Evolutionary conservation across 2,113 vertebrate species (phyloP).

Genomic region (Hippocampus abdominalis): DNA sequence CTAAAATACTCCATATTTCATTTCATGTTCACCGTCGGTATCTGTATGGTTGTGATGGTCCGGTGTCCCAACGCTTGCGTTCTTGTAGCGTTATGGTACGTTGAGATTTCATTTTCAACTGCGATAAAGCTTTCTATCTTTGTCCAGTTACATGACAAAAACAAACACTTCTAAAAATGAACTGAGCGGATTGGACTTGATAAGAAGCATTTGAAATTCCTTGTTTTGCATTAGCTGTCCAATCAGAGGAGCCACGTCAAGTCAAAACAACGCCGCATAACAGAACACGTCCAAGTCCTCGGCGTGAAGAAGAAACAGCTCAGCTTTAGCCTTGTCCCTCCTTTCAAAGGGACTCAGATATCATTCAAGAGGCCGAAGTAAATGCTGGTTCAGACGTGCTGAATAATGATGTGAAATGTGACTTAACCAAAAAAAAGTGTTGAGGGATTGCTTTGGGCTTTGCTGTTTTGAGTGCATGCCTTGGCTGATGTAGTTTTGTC

Average conservation of each 20-base stretch:
- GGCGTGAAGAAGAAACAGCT: background rate
- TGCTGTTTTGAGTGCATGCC: background rate
- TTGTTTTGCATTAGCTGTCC: slow-evolving; percentile 2
- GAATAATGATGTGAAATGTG: background rate
- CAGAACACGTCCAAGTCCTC: background rate
- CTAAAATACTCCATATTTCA: background rate
- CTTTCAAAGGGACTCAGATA: background rate
- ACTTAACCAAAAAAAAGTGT: background rate
- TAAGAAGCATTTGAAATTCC: background rate
- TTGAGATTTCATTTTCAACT: background rate
- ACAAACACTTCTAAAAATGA: background rate
- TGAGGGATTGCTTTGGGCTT: background rate
- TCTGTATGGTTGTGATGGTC: background rate
- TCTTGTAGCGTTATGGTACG: background rate
- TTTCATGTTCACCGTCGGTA: too few species aligned
- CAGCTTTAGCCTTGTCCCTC: background rate
- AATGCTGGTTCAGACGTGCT: background rate
- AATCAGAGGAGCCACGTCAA: background rate
- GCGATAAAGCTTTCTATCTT: background rate
- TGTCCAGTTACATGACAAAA: background rate
- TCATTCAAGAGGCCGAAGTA: background rate
- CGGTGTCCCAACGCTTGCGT: background rate
- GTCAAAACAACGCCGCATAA: background rate
- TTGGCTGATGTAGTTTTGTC: background rate
- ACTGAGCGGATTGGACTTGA: background rate